phyloP scores from a whole-genome alignment of 2,113 vertebrate species.

The Heterocephalus glaber region DNA sequence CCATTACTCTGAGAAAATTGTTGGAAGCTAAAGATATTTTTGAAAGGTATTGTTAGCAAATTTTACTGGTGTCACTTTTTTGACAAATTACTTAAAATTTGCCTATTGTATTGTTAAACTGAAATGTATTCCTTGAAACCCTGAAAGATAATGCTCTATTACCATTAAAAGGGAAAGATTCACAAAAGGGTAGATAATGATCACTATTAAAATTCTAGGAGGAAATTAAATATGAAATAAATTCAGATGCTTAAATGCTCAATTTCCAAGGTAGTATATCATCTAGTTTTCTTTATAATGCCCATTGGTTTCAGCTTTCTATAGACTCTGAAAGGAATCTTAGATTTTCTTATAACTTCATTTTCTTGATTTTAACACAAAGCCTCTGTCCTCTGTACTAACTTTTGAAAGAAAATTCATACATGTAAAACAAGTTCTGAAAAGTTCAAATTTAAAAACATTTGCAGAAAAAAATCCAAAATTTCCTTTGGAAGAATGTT shows the following conservation, averaged over 20 bases:
- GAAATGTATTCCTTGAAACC: slow-evolving; percentile 54
- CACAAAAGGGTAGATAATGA: slow-evolving; percentile 36
- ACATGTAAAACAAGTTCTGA: not conserved
- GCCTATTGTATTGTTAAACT: slow-evolving; percentile 23
- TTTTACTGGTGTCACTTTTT: slow-evolving; percentile 8
- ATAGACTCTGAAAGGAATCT: slow-evolving; percentile 32
- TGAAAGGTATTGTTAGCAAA: slow-evolving; percentile 36
- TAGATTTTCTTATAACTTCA: slow-evolving; percentile 7
- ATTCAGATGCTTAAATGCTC: slow-evolving; percentile 37
- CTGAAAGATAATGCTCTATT: slow-evolving; percentile 33
- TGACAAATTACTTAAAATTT: slow-evolving; percentile 62
- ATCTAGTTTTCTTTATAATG: not conserved
- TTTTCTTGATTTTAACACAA: slow-evolving; percentile 10
- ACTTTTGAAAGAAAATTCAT: slow-evolving; percentile 16
- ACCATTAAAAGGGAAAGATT: slow-evolving; percentile 16
- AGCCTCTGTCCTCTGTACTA: not conserved
- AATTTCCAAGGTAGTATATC: not conserved
- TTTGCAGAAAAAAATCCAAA: not conserved
- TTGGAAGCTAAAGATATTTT: slow-evolving; percentile 11
- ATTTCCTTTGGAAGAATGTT: slow-evolving; percentile 51
- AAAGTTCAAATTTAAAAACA: slow-evolving; percentile 45
- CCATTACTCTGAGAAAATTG: not conserved
- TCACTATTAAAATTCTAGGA: slow-evolving; percentile 55
- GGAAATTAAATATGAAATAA: slow-evolving; percentile 45
- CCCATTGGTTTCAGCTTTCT: not conserved